A percentile compares a stretch with the other conserved stretches of the same genome.
These are phyloP conservation scores for Adelosebastes latens DNA, from an alignment of 2,797 vertebrate species.

Conservation along the genomic window DNA sequence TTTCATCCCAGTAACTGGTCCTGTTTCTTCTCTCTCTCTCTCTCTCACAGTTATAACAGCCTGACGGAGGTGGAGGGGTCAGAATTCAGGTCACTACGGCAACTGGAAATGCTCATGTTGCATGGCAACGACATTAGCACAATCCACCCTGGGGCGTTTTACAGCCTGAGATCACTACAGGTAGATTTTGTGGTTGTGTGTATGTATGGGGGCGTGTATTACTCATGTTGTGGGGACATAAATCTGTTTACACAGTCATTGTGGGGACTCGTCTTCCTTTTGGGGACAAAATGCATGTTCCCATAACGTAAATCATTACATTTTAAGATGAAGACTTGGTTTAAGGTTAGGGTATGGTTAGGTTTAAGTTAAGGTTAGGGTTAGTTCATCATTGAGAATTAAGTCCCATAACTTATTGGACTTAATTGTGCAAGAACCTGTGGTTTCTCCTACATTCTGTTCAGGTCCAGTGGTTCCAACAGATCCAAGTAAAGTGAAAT, in stretches of 20 bases:
- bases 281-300: background rate
- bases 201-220: background rate
- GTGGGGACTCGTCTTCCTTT: background rate
- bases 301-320: background rate
- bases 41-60: constrained; percentile 83
- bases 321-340: background rate
- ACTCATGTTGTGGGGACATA: background rate
- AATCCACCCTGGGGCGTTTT: constrained; percentile 81
- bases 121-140: constrained; percentile 85
- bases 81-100: constrained; percentile 78
- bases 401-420: background rate
- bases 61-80: constrained; percentile 79
- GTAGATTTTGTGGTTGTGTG: constrained; percentile 55
- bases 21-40: constrained; percentile 35
- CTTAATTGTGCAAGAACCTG: background rate
- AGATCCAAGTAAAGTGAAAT: background rate
- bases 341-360: background rate
- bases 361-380: too few relatives aligned
- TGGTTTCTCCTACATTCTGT: background rate
- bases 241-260: too few relatives aligned
- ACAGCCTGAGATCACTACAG: constrained; percentile 84
- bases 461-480: background rate
- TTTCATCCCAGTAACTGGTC: background rate
- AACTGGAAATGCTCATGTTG: constrained; percentile 87
- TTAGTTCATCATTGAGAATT: background rate